Conservation (phyloP, 2,113 vertebrate genomes). For the Edolisoma coerulescens region DNA sequence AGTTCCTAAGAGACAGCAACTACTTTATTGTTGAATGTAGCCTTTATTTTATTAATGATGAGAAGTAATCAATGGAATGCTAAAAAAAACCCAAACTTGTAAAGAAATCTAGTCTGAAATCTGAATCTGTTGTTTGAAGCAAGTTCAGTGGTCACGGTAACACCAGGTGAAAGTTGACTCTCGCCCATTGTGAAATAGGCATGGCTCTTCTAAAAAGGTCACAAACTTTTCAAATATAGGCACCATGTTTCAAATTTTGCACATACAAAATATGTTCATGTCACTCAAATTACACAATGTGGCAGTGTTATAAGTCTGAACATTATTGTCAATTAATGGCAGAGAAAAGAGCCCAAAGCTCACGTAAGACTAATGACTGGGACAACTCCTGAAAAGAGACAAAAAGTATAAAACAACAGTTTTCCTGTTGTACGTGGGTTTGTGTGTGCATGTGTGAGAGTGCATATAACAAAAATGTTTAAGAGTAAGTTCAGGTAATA, state of each 20-base stretch:
- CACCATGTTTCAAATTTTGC: constrained; percentile 82
- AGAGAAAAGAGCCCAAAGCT: constrained; percentile 56
- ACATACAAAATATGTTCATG: constrained; percentile 76
- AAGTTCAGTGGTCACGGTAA: constrained; percentile 61
- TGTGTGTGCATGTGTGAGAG: constrained; percentile 62
- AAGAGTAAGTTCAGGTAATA: constrained; percentile 59
- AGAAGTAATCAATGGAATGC: constrained; percentile 70
- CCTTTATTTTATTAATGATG: constrained; percentile 77
- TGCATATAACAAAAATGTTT: constrained; percentile 65
- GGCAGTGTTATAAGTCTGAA: constrained; percentile 78
- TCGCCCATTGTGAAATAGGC: constrained; percentile 53
- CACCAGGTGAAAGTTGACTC: constrained; percentile 61
- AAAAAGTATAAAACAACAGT: constrained; percentile 70
- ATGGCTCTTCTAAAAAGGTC: constrained; percentile 74
- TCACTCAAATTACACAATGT: constrained; percentile 80
- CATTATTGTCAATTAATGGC: constrained; percentile 75
- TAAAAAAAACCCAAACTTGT: constrained; percentile 59
- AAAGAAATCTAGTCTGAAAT: constrained; percentile 68
- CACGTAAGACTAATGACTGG: constrained; percentile 55
- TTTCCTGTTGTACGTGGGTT: constrained; percentile 53
- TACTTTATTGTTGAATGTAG: constrained; percentile 73
- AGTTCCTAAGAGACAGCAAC: constrained; percentile 77
- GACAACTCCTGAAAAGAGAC: constrained; percentile 64
- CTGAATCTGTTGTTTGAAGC: constrained; percentile 62
- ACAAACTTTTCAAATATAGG: constrained; percentile 77